A percentile compares a stretch with the other conserved stretches of the same genome.
Conservation (phyloP, 2,113 vertebrate genomes). For the Sinocyclocheilus rhinocerous region DNA sequence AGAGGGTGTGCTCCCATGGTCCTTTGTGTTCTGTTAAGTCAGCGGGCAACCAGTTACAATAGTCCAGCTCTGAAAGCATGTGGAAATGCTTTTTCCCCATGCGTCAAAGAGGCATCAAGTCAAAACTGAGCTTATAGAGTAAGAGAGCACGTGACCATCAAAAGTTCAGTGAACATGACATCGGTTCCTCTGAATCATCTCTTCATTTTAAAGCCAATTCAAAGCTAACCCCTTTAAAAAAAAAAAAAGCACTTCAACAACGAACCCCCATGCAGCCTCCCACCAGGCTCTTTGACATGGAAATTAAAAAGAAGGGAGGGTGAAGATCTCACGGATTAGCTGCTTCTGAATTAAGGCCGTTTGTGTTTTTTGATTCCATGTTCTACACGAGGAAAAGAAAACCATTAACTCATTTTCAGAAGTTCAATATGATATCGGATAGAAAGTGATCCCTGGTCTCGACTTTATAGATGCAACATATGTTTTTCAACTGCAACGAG, state of each 20-base stretch:
- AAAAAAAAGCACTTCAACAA: constrained; percentile 47
- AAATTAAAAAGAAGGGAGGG: constrained; percentile 50
- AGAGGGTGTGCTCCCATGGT: neutral
- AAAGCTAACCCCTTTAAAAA: constrained; percentile 21
- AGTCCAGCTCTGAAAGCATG: neutral
- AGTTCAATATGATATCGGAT: neutral
- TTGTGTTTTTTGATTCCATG: neutral
- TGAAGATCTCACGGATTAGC: neutral
- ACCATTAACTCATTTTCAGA: neutral
- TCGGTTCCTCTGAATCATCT: constrained; percentile 5
- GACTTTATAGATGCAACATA: neutral
- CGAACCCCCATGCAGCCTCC: constrained; percentile 38
- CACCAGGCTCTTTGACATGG: constrained; percentile 54
- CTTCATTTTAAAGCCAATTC: neutral
- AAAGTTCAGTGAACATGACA: neutral
- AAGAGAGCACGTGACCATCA: neutral
- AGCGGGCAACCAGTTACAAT: constrained; percentile 5
- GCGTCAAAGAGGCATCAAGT: neutral
- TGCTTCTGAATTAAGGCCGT: constrained; percentile 17
- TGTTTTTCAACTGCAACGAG: neutral
- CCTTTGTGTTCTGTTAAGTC: constrained; percentile 28
- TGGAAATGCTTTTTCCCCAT: neutral
- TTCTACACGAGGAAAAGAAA: neutral
- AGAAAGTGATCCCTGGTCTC: neutral
- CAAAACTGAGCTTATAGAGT: neutral